Conservation (phyloP, 2,888 invertebrate species). For the Phengaris arion region DNA sequence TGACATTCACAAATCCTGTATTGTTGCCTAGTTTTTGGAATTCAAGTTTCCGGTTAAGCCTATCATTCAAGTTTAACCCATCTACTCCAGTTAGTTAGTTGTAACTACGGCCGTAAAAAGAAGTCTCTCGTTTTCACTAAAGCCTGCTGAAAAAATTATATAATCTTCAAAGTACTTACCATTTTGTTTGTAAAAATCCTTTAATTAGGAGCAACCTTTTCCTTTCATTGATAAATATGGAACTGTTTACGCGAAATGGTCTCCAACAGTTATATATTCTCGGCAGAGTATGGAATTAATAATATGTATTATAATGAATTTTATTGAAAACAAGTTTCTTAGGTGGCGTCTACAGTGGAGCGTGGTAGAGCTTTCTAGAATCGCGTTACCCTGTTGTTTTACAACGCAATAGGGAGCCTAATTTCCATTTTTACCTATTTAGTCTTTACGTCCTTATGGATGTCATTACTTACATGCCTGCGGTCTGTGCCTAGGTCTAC, state of each 20-base stretch:
- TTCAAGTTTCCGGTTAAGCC: too few relatives aligned
- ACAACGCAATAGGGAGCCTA: too few relatives aligned
- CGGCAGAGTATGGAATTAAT: constrained; percentile 46
- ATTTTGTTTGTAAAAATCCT: constrained; percentile 27
- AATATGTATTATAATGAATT: constrained; percentile 43
- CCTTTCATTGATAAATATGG: constrained; percentile 24
- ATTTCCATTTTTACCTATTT: too few relatives aligned
- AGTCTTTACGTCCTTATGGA: too few relatives aligned
- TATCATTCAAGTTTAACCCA: too few relatives aligned
- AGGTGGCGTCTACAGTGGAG: constrained; percentile 41
- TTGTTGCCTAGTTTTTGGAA: too few relatives aligned
- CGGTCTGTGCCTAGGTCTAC: too few relatives aligned
- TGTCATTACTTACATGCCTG: too few relatives aligned
- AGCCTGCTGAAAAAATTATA: neutral
- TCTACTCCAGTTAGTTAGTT: too few relatives aligned
- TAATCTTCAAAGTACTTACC: constrained; percentile 27
- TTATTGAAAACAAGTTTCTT: constrained; percentile 54
- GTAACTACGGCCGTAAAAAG: too few relatives aligned
- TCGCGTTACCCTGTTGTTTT: too few relatives aligned
- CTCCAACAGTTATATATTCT: constrained; percentile 50
- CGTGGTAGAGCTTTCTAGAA: neutral
- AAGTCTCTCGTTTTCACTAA: neutral
- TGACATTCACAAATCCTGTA: too few relatives aligned
- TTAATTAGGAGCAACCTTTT: constrained; percentile 1
- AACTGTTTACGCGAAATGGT: constrained; percentile 36